Base-by-base conservation (phyloP, 2,797 vertebrate species). In the Muscicapa comitata region DNA sequence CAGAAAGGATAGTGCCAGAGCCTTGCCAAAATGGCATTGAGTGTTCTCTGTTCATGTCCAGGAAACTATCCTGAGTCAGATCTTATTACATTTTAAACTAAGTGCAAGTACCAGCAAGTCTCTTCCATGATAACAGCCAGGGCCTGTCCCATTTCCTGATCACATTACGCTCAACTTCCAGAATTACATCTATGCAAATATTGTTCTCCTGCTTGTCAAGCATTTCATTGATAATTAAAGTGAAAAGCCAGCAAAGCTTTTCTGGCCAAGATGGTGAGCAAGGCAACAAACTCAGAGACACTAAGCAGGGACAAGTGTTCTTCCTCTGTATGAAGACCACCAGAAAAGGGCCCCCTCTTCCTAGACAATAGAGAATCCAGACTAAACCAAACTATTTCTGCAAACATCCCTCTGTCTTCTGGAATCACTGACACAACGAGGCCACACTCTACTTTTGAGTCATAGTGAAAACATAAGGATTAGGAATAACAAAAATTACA, bases 61-160 rank as follows among this genome's bases (percentile, higher is more conserved):
- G 93, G 95, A 95, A 97, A 88, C 88, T 67, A 93, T 88, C 71
- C 83, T 88, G 94, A 95, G 85, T 96, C 94, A 96, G 95, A 90
- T 92, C 82, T 86, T 86, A 94, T 88, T 97, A 95, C 94, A 68
- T 85, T 82, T 73, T 84, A 96, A 94, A 65, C 90, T 51, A 75
- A 33, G 66, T 58, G 81, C 95, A 95, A 94, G 95, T 94, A 95
- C 73, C 88, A 91, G 90, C 95, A 96, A 94, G 97, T 66, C 85
- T 89, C 70, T 77, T 95, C 93, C 65, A 79, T 74, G 90, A 71
- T 94, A 96, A 93, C 37, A 89, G 42, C 85, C 92, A 88, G 83
- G 50, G 82, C 90, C 88, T 88, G 95, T 86, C 89, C 70, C 87
- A 70, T 96, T 96, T 93, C 96, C 95, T 95, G 93, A 88, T 94